phyloP scores from a whole-genome alignment of 2,113 vertebrate genomes.

The Anolis sagrei region DNA sequence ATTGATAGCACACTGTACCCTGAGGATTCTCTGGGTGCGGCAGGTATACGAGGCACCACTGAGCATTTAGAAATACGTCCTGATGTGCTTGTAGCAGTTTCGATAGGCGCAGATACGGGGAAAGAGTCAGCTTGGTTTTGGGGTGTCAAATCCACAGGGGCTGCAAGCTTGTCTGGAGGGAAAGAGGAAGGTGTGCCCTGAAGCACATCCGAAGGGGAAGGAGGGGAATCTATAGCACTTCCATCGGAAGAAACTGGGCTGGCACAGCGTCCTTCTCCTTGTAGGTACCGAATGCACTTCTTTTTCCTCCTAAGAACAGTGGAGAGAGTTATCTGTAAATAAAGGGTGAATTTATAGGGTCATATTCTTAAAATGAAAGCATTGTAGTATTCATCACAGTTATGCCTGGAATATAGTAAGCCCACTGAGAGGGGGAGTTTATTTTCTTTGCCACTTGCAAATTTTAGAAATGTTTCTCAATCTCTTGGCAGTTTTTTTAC shows the following conservation, averaged over 20 bases:
- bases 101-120: slow-evolving; percentile 68
- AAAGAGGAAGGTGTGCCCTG: slow-evolving; percentile 76
- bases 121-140: slow-evolving; percentile 66
- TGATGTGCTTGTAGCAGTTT: slow-evolving; percentile 69
- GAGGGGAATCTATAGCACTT: slow-evolving; percentile 95
- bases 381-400: slow-evolving; percentile 12
- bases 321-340: slow-evolving; percentile 95
- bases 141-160: slow-evolving; percentile 71
- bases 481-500: neutral
- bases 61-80: slow-evolving; percentile 55
- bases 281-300: slow-evolving; percentile 99
- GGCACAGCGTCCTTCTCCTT: slow-evolving; percentile 91
- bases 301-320: slow-evolving; percentile 99
- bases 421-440: neutral
- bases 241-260: slow-evolving; percentile 98
- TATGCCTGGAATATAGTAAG: neutral
- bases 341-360: slow-evolving; percentile 84
- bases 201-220: slow-evolving; percentile 78
- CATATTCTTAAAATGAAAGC: slow-evolving; percentile 67
- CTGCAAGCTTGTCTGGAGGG: slow-evolving; percentile 79
- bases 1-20: slow-evolving; percentile 60
- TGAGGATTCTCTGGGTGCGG: slow-evolving; percentile 51
- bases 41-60: slow-evolving; percentile 33
- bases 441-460: neutral
- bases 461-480: neutral